Conservation (phyloP, 2,888 invertebrate species). For the Apotomis betuletana region DNA sequence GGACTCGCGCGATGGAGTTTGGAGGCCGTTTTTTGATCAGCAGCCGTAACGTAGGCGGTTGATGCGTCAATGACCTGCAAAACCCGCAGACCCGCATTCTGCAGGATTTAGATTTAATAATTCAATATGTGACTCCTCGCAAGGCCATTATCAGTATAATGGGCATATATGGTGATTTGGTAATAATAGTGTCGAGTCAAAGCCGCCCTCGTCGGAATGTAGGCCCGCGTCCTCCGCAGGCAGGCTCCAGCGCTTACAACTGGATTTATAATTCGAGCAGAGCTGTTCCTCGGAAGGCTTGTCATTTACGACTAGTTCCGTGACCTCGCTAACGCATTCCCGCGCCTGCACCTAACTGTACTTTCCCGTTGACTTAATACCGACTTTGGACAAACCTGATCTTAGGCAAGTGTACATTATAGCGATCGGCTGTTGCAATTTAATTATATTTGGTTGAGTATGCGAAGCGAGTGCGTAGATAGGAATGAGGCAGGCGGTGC, state of each 20-base stretch:
- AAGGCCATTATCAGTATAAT: constrained; percentile 14
- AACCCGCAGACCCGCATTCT: constrained; percentile 81
- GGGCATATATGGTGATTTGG: constrained; percentile 23
- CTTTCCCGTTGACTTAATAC: constrained; percentile 83
- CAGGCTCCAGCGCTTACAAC: constrained; percentile 52
- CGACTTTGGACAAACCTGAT: constrained; percentile 82
- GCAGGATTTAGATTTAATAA: constrained; percentile 63
- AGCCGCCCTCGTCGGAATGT: constrained; percentile 29
- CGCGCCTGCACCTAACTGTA: constrained; percentile 83
- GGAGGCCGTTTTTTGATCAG: constrained; percentile 63
- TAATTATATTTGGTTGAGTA: constrained; percentile 78
- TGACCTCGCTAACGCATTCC: constrained; percentile 84
- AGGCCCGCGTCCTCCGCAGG: constrained; percentile 36
- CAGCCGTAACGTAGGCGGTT: constrained; percentile 73
- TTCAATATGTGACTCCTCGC: constrained; percentile 47
- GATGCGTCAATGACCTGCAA: constrained; percentile 82
- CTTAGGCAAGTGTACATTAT: constrained; percentile 79
- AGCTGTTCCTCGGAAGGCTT: constrained; percentile 76
- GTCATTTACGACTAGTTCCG: constrained; percentile 83
- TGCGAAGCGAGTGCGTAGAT: constrained; percentile 72
- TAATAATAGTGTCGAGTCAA: constrained; percentile 13
- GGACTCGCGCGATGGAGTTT: constrained; percentile 40
- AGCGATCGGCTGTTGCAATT: constrained; percentile 79
- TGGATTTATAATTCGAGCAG: constrained; percentile 62
- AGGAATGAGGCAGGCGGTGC: constrained; percentile 64